Evolutionary conservation across 2,113 vertebrate genomes (phyloP).

Genomic region (Dasyornis broadbenti): DNA sequence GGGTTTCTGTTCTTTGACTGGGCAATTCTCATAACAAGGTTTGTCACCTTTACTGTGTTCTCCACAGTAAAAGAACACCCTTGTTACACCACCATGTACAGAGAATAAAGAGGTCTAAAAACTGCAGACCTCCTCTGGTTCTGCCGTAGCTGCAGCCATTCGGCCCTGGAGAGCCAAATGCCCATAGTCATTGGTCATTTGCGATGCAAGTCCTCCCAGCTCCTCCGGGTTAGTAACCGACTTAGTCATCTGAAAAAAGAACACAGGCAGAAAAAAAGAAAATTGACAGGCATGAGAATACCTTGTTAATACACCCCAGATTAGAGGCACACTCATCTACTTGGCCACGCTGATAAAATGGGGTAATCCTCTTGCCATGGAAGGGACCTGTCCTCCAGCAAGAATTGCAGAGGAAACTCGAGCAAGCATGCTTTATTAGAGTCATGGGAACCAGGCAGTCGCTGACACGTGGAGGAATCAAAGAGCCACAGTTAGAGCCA

Average conservation of each 20-base stretch:
- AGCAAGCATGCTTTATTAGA: conserved; percentile 64
- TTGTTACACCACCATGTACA: not conserved
- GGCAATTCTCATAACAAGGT: not conserved
- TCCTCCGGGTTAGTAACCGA: conserved; percentile 97
- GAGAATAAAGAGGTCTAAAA: conserved; percentile 37
- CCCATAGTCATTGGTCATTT: conserved; percentile 96
- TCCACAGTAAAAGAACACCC: not conserved
- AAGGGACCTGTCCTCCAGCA: not conserved
- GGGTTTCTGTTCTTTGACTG: not conserved
- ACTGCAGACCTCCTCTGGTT: conserved; percentile 90
- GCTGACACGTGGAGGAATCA: not conserved
- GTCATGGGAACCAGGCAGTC: not conserved
- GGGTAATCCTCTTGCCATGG: not conserved
- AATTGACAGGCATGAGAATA: conserved; percentile 66
- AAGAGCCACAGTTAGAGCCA: conserved; percentile 19
- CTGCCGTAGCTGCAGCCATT: conserved; percentile 92
- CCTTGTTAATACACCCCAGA: conserved; percentile 59
- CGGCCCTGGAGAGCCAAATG: conserved; percentile 93
- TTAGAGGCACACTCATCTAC: conserved; percentile 27
- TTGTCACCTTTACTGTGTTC: not conserved
- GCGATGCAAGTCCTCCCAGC: conserved; percentile 93
- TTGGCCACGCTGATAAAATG: not conserved
- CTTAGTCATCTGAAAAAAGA: conserved; percentile 92
- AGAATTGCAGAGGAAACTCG: conserved; percentile 39
- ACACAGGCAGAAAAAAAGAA: conserved; percentile 69